These are phyloP conservation scores for Malurus cyaneus DNA, from an alignment of 2,113 vertebrate species.

Conservation along the genomic window DNA sequence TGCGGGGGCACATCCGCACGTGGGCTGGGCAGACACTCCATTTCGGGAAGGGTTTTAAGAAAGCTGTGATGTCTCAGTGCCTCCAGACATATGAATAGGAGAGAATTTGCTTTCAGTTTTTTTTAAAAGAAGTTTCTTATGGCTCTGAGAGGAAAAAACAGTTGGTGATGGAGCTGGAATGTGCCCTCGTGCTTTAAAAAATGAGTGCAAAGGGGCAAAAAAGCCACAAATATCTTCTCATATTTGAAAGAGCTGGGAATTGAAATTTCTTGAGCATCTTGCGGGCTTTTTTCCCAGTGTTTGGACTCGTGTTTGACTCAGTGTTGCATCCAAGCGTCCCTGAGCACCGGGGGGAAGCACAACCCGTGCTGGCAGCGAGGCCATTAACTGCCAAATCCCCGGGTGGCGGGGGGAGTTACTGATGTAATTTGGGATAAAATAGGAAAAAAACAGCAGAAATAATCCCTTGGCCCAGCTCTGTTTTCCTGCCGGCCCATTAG, in stretches of 20 bases:
- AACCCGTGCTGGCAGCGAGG: rapidly evolving
- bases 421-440: conserved; percentile 33
- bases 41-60: not conserved
- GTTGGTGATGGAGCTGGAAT: not conserved
- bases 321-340: not conserved
- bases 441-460: not conserved
- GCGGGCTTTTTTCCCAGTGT: not conserved
- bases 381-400: not conserved
- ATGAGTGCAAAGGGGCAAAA: not conserved
- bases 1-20: not conserved
- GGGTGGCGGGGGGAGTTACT: not conserved
- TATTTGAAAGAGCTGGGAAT: not conserved
- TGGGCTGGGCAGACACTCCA: conserved; percentile 4
- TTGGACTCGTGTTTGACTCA: not conserved
- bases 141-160: not conserved
- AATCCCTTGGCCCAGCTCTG: not conserved
- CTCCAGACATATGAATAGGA: not conserved
- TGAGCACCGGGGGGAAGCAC: not conserved
- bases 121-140: not conserved
- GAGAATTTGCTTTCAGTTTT: not conserved
- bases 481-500: not conserved
- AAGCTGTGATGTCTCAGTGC: conserved; percentile 22
- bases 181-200: not conserved
- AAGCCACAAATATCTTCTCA: not conserved
- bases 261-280: not conserved